Conservation (phyloP, 2,888 invertebrate genomes). For the Ophraella communa region DNA sequence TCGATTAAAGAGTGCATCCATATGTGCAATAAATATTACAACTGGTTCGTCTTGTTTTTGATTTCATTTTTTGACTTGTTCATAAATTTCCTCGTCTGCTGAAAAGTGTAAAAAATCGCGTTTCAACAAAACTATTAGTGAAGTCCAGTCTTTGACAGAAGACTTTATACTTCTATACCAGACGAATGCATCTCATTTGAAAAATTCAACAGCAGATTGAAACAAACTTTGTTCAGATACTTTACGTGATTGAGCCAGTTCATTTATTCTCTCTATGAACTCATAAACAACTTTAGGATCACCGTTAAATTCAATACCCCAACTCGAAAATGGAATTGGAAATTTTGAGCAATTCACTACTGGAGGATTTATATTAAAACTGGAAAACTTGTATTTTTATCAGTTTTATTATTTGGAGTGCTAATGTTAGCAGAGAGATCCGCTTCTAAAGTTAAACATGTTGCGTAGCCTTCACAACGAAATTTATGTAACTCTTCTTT, state of each 20-base stretch:
- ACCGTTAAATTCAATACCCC: conserved; percentile 20
- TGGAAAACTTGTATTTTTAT: too few relatives aligned
- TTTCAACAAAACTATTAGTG: neutral
- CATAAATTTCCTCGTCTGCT: conserved; percentile 10
- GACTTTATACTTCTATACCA: conserved; percentile 12
- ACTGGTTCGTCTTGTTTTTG: conserved; percentile 7
- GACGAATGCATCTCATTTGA: conserved; percentile 8
- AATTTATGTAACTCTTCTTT: too few relatives aligned
- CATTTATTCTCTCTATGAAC: conserved; percentile 23
- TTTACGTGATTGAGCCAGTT: conserved; percentile 15
- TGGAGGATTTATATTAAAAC: neutral
- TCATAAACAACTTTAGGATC: conserved; percentile 12
- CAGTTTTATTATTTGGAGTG: too few relatives aligned
- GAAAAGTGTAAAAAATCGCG: conserved; percentile 10
- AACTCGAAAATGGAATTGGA: conserved; percentile 3
- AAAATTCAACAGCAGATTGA: conserved; percentile 22
- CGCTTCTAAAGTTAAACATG: too few relatives aligned
- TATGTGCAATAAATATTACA: conserved; percentile 17
- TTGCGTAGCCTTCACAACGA: too few relatives aligned
- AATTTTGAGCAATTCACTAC: neutral
- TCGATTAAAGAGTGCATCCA: conserved; percentile 13
- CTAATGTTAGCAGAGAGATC: too few relatives aligned
- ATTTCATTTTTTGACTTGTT: conserved; percentile 13
- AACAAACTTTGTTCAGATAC: conserved; percentile 13
- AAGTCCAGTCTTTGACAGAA: neutral